Conservation (phyloP, 1,140 invertebrate genomes). For the Wiebesia pumilae region DNA sequence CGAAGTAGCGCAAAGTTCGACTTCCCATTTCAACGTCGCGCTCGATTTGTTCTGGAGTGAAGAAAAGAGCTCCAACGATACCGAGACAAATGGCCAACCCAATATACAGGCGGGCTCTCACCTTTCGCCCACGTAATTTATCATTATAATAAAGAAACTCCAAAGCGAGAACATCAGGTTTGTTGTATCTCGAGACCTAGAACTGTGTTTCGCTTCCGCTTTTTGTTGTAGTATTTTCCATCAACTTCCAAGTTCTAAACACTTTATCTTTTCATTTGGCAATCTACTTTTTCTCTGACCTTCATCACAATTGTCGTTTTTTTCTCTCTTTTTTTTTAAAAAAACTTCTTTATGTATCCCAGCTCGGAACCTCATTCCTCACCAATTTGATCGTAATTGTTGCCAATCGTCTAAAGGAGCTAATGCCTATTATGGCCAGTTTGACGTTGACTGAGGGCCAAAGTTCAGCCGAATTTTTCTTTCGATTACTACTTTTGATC, state of each 20-base stretch:
- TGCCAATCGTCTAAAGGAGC: slow-evolving; percentile 6
- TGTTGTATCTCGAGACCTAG: neutral
- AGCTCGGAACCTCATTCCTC: slow-evolving; percentile 7
- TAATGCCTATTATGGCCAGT: neutral
- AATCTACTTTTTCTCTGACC: neutral
- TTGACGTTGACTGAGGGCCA: neutral
- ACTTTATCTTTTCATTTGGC: neutral
- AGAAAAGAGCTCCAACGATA: neutral
- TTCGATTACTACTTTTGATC: slow-evolving; percentile 33
- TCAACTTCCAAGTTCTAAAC: neutral
- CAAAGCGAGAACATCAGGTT: neutral
- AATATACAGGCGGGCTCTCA: neutral
- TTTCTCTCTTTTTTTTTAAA: neutral
- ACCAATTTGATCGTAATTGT: slow-evolving; percentile 30
- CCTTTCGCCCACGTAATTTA: slow-evolving; percentile 27
- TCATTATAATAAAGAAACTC: slow-evolving; percentile 47
- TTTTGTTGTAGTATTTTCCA: neutral
- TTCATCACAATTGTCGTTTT: neutral
- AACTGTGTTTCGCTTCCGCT: neutral
- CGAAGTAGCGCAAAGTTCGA: slow-evolving; percentile 29
- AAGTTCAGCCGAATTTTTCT: slow-evolving; percentile 15
- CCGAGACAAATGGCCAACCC: slow-evolving; percentile 42
- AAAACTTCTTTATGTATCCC: neutral
- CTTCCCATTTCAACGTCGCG: slow-evolving; percentile 34
- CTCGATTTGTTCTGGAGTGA: slow-evolving; percentile 42